Evolutionary conservation across 2,888 invertebrate species (phyloP), one percentile per base, ranked within the genome.

Genomic region (Ochropleura leucogaster): DNA sequence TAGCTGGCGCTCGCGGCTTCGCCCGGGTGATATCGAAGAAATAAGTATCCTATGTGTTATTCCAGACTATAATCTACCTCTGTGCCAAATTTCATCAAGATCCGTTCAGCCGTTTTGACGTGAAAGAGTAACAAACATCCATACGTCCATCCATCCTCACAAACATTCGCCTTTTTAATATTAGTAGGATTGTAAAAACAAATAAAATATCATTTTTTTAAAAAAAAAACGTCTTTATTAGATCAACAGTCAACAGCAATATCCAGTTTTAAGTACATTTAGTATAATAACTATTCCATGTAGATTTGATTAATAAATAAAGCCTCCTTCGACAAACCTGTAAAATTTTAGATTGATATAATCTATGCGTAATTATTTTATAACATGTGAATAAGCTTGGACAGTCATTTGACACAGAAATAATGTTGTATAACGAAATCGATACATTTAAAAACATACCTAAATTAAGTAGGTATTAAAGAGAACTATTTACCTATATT

Each of bases 221-320:
- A 55, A 42, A 57, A 42, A 57, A 80, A 82, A 87, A 80, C 68
- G 30, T 79, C 68, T 85, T 88, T 86, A 88, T 86, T 87, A 80
- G 76, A 74, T 67, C 68, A 91, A 90, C 89, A 89, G 83, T 83
- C 85, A 90, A 89, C 90, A 90, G 86, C 86, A 85, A 90, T 85
- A 80, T 78, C 70, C 65, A 81, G 30, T 70, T 72, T 30, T 77
- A 74, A 62, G 53, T 76, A 72, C 70, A 83, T 70, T 66, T 53
- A 75, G 57, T 70, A 75, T 69, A 70, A 66, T 68, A 49, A 55
- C 30, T 57, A 72, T 30, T 83, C 46, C 59, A 70, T 83, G 72
- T 84, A 84, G 65, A 73, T 67, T 72, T 69, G 30, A 80, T 51
- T 46, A 65, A 59, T 68, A 78, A 20, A 80, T 67, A 78, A 20